Evolutionary conservation across 1,140 invertebrate genomes (phyloP).

Genomic region (Brevipalpus yothersi): DNA sequence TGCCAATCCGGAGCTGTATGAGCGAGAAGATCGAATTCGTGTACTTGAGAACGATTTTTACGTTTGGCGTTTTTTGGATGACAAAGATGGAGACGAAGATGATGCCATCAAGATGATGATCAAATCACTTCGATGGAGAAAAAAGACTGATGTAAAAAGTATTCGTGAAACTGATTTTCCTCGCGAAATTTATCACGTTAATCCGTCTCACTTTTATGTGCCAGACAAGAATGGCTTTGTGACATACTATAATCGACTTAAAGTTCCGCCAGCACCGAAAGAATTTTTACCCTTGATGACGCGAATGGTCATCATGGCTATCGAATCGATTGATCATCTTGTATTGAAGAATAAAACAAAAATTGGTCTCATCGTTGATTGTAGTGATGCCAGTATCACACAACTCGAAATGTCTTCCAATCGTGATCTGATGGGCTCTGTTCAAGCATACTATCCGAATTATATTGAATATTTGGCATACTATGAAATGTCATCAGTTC

Average conservation of each 20-base stretch:
- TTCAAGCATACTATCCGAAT: not conserved
- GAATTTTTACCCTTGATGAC: slow-evolving; percentile 2
- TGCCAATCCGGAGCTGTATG: slow-evolving; percentile 1
- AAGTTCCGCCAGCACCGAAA: slow-evolving; percentile 3
- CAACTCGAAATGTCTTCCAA: slow-evolving; percentile 6
- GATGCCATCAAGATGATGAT: slow-evolving; percentile 19
- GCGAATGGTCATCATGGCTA: not conserved
- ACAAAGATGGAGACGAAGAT: slow-evolving; percentile 3
- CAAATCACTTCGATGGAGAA: slow-evolving; percentile 1
- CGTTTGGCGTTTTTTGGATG: slow-evolving; percentile 8
- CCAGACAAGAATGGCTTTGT: slow-evolving; percentile 3
- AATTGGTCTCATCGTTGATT: slow-evolving; percentile 4
- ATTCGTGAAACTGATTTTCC: slow-evolving; percentile 9
- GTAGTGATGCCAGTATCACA: not conserved
- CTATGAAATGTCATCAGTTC: slow-evolving; percentile 7
- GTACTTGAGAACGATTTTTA: slow-evolving; percentile 11
- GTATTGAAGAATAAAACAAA: not conserved
- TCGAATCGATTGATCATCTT: slow-evolving; percentile 3
- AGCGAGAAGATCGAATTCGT: slow-evolving; percentile 7
- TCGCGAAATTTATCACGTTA: slow-evolving; percentile 6
- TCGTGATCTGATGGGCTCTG: not conserved
- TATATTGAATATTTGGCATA: not conserved
- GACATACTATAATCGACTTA: slow-evolving; percentile 7
- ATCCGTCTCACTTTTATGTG: slow-evolving; percentile 1
- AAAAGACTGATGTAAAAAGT: not conserved